Conservation (phyloP, 2,888 invertebrate species). For the Dryadula phaetusa region DNA sequence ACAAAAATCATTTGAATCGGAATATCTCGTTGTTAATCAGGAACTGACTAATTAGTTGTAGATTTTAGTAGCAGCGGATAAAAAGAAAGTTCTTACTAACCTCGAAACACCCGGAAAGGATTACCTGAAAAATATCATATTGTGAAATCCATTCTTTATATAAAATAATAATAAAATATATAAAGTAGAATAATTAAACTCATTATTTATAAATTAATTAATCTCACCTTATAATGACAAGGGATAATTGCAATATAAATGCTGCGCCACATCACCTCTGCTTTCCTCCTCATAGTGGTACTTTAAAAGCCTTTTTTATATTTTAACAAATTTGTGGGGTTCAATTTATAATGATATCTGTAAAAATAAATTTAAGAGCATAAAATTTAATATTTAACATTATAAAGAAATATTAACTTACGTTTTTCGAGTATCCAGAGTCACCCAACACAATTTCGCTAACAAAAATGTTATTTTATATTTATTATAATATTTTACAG, state of each 20-base stretch:
- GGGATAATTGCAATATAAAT: not conserved
- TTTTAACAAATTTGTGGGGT: not conserved
- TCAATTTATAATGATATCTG: not conserved
- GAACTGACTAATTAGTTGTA: not conserved
- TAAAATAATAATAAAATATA: not conserved
- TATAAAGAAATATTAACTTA: not conserved
- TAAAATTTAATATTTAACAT: not conserved
- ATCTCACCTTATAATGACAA: not conserved
- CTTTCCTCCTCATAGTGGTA: not conserved
- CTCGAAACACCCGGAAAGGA: constrained; percentile 15
- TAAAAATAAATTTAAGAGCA: not conserved
- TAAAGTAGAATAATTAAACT: not conserved
- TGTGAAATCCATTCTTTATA: constrained; percentile 8
- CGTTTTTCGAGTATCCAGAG: constrained; percentile 2
- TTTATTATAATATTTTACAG: not conserved
- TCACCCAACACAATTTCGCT: constrained; percentile 5
- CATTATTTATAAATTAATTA: not conserved
- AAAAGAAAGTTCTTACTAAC: constrained; percentile 4
- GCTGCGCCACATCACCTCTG: not conserved
- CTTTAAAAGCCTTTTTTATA: not conserved
- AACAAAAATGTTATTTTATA: not conserved
- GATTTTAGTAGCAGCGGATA: not conserved
- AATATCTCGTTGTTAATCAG: not conserved
- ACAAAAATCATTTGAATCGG: not conserved
- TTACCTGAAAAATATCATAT: constrained; percentile 25